Base-by-base conservation (phyloP, 1,140 invertebrate genomes). In the Diabrotica undecimpunctata region DNA sequence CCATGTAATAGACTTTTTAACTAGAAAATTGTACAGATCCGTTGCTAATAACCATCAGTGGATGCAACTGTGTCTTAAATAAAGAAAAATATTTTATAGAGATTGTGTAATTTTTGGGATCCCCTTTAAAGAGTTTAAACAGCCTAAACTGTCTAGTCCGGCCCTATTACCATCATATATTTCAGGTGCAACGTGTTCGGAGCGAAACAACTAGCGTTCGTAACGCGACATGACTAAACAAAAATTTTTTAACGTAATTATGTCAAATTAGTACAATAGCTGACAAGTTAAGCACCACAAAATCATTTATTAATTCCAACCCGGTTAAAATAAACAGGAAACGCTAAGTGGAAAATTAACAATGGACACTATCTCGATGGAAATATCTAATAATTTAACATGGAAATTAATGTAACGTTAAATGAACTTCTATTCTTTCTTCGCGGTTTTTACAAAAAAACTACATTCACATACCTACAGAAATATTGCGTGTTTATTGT, bases 241-340 rank as follows among this genome's bases (percentile, higher is more conserved):
- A 7, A 46, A 46, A 46, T 50, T 61, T 56, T 62, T 61, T 54
- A 54, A 39, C 46, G 41, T 53, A 52, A 66, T 66, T 66, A 62
- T 54, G 59, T 55, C 53, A 57, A 66, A 66, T 66, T 62, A 62
- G 65, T 54, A 63, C 54, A 66, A 58, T 63, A 55, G 61, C 35
- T 57, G 54, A 46, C 65, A 54, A 25, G 64, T 54, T 55, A 14
- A 39, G 52, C 58, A 36, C 58, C 53, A 25, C 52, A 53, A 61
- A 61, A 54, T 66, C 13, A 52, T 60, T n/a, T 61, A 55, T 61
- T 61, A 61, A 61, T 61, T 46, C 41, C 60, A 14, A 62, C 61
- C 61, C 51, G 13, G 65, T 61, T 67, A 64, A 63, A 67, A 67
- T 67, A 67, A 67, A 67, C 66, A 67, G 66, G 66, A 67, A 64